A percentile compares a stretch with the other conserved stretches of the same genome.
phyloP scores from a whole-genome alignment of 1,140 invertebrate species.

The Hestina assimilis region DNA sequence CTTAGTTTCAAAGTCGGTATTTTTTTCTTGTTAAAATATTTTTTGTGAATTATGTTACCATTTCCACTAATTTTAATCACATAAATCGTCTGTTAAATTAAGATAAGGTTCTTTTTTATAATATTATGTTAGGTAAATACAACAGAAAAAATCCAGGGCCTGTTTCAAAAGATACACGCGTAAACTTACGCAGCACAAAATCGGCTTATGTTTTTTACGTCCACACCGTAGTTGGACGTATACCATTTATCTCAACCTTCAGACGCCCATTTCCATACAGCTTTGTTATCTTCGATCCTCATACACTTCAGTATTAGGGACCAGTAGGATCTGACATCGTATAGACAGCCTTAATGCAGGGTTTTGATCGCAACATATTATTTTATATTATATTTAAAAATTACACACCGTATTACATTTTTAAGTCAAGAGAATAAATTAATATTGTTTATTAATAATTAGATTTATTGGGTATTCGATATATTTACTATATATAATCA shows the following conservation, averaged over 20 bases:
- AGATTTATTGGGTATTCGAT: too few species aligned
- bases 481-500: too few species aligned
- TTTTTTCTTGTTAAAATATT: too few species aligned
- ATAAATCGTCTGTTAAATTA: not conserved
- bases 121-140: not conserved
- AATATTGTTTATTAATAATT: too few species aligned
- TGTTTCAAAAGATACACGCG: constrained; percentile 14
- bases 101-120: not conserved
- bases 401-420: too few species aligned
- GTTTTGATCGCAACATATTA: not conserved
- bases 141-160: not conserved
- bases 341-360: constrained; percentile 2
- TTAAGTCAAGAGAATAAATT: too few species aligned
- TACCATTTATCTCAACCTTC: constrained; percentile 27
- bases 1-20: too few species aligned
- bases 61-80: not conserved
- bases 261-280: constrained; percentile 27
- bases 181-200: constrained; percentile 13
- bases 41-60: too few species aligned
- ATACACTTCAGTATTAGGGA: constrained; percentile 18
- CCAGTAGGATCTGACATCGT: constrained; percentile 1
- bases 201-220: constrained; percentile 29
- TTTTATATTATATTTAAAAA: not conserved
- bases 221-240: constrained; percentile 19
- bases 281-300: constrained; percentile 26